Evolutionary conservation across 53 echinoderm and acorn worm genomes (phyloP).

Genomic region (Mesocentrotus franciscanus): DNA sequence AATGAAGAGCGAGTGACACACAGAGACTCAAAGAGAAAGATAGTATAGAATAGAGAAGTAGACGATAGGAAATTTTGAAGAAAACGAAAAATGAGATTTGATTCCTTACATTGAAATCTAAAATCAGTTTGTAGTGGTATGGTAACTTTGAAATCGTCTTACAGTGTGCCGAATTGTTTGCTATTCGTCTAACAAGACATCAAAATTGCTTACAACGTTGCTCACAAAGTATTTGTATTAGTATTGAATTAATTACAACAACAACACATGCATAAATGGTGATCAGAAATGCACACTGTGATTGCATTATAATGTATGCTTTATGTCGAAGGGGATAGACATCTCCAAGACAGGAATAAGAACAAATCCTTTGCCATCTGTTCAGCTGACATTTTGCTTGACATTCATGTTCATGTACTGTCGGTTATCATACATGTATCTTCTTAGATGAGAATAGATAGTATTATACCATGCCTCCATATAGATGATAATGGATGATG

Average conservation of each 20-base stretch:
- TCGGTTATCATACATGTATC: neutral
- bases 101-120: too few species aligned
- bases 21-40: too few species aligned
- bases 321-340: neutral
- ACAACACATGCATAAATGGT: neutral
- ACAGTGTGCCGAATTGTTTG: too few species aligned
- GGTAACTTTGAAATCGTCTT: too few species aligned
- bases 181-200: neutral
- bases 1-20: too few species aligned
- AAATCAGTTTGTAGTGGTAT: too few species aligned
- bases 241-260: too few species aligned
- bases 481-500: neutral
- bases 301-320: neutral
- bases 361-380: constrained; percentile 27
- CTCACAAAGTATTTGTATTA: neutral
- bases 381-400: constrained; percentile 29
- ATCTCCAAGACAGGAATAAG: neutral
- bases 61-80: too few species aligned
- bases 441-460: neutral
- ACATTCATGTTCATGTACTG: constrained; percentile 36
- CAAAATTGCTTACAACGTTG: neutral
- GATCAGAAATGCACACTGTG: neutral
- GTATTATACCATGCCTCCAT: neutral
- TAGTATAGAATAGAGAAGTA: too few species aligned
- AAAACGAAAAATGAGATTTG: too few species aligned